Evolutionary conservation across 2,113 vertebrate species (phyloP).

Genomic region (Protobothrops mucrosquamatus): DNA sequence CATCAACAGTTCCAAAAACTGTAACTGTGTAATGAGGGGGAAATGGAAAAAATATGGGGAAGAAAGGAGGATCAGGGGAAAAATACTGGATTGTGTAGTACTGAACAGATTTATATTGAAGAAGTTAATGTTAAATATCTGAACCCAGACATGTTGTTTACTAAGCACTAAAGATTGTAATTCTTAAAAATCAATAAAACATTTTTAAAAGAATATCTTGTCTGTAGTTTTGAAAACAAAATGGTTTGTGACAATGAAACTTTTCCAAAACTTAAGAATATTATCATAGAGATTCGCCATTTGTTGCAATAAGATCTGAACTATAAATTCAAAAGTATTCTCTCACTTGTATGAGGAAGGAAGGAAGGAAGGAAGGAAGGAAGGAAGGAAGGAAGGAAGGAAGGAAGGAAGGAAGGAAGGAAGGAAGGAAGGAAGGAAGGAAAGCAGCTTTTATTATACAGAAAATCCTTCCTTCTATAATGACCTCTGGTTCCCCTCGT

Average conservation of each 20-base stretch:
- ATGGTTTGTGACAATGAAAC: neutral
- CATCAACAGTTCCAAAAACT: too few species aligned
- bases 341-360: neutral
- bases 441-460: neutral
- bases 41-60: too few species aligned
- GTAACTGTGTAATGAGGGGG: too few species aligned
- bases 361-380: neutral
- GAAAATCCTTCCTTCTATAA: neutral
- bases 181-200: too few species aligned
- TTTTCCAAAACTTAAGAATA: neutral
- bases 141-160: too few species aligned
- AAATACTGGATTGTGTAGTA: too few species aligned
- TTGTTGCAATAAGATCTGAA: neutral
- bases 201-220: fast-evolving
- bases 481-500: neutral
- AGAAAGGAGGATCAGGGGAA: too few species aligned
- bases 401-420: neutral
- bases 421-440: neutral
- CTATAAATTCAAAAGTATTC: neutral
- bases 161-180: too few species aligned
- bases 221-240: neutral
- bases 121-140: too few species aligned
- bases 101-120: too few species aligned
- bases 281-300: neutral
- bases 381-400: neutral